phyloP scores from a whole-genome alignment of 1,140 invertebrate genomes.

The Formica exsecta region DNA sequence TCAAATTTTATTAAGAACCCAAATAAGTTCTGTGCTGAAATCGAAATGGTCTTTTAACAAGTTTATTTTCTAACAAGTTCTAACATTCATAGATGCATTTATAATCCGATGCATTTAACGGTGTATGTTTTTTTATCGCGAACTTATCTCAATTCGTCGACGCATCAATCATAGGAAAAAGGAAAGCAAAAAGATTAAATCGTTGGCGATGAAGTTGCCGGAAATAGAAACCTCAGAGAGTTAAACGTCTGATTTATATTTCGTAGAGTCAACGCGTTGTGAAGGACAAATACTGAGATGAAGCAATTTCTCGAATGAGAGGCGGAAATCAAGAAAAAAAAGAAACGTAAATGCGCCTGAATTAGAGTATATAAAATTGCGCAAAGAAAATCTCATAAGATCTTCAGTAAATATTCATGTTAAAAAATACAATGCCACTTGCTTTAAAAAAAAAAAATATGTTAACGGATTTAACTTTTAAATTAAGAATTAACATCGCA shows the following conservation, averaged over 20 bases:
- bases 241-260: conserved; percentile 48
- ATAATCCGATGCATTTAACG: background rate
- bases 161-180: conserved; percentile 3
- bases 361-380: background rate
- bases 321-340: background rate
- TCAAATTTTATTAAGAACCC: background rate
- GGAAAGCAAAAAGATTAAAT: conserved; percentile 19
- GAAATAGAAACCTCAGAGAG: conserved; percentile 42
- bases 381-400: background rate
- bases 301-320: conserved; percentile 26
- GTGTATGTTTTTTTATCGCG: background rate
- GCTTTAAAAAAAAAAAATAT: background rate
- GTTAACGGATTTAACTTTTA: background rate
- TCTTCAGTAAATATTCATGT: conserved; percentile 1
- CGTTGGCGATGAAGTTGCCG: conserved; percentile 1
- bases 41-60: conserved; percentile 5
- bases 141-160: background rate
- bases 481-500: background rate
- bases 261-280: conserved; percentile 5
- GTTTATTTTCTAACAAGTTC: background rate
- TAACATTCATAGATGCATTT: background rate
- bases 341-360: background rate
- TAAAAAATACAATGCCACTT: background rate
- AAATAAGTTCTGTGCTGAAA: background rate
- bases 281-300: conserved; percentile 29